A percentile compares a stretch with the other conserved stretches of the same genome.
phyloP scores from a whole-genome alignment of 2,113 vertebrate species.

The Thalassarche chlororhynchos region DNA sequence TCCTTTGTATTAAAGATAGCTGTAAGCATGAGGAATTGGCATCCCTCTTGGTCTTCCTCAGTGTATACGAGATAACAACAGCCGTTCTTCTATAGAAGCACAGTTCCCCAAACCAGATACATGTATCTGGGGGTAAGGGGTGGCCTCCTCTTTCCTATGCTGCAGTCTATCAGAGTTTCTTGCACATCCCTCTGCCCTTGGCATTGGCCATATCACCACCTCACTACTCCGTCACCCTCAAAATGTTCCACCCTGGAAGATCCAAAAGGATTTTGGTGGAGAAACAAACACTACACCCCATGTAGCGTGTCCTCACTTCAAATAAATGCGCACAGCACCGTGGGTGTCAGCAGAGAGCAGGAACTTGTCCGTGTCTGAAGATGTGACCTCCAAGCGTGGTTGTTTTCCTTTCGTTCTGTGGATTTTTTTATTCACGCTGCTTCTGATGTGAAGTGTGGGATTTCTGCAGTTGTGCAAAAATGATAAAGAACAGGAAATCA shows the following conservation, averaged over 20 bases:
- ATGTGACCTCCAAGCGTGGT: background rate
- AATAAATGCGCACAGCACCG: background rate
- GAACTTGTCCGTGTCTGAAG: background rate
- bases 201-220: background rate
- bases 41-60: background rate
- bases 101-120: background rate
- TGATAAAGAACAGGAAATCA: background rate
- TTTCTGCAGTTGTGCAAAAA: background rate
- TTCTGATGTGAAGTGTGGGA: background rate
- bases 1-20: background rate
- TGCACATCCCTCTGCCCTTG: background rate
- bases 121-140: background rate
- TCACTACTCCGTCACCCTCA: background rate
- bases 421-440: background rate
- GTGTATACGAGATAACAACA: rapidly evolving
- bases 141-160: background rate
- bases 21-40: background rate
- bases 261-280: background rate
- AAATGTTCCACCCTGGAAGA: background rate
- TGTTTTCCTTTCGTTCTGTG: background rate
- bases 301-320: background rate
- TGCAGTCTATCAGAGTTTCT: background rate
- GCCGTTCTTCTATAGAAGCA: background rate
- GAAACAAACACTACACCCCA: background rate
- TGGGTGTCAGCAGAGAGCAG: background rate